Evolutionary conservation across 1,140 invertebrate species (phyloP).

Genomic region (Doryteuthis pealeii): DNA sequence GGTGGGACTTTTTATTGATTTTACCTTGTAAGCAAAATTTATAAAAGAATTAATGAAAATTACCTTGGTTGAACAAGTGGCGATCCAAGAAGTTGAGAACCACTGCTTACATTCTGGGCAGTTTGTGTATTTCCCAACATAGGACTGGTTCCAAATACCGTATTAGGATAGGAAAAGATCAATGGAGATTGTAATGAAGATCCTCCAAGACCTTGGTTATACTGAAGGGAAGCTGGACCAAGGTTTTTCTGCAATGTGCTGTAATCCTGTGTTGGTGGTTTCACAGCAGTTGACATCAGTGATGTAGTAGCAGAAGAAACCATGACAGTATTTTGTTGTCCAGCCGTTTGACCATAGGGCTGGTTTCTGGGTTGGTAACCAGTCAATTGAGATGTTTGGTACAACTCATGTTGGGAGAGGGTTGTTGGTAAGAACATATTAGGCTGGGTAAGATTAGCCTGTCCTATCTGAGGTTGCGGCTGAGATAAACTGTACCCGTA

Average conservation of each 20-base stretch:
- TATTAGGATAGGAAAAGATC: conserved; percentile 45
- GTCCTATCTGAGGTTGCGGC: conserved; percentile 62
- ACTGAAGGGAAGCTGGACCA: conserved; percentile 68
- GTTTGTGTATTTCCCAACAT: conserved; percentile 45
- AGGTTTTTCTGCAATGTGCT: conserved; percentile 30
- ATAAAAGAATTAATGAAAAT: no score
- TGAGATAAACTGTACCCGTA: conserved; percentile 69
- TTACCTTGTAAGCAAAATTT: no score
- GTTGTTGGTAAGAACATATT: conserved; percentile 52
- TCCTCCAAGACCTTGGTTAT: conserved; percentile 63
- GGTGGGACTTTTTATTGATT: no score
- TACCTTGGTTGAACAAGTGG: conserved; percentile 65
- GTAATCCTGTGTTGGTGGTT: conserved; percentile 67
- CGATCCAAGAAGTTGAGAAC: conserved; percentile 66
- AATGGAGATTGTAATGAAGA: conserved; percentile 57
- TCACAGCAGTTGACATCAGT: conserved; percentile 85
- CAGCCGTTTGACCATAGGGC: conserved; percentile 45
- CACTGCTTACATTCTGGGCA: conserved; percentile 46
- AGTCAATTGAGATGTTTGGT: conserved; percentile 66
- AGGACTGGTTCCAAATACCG: conserved; percentile 45
- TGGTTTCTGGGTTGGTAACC: conserved; percentile 59
- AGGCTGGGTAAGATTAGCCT: conserved; percentile 59
- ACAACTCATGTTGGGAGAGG: conserved; percentile 45
- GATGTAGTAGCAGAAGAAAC: conserved; percentile 86
- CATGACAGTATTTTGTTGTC: conserved; percentile 81